Evolutionary conservation across 2,888 invertebrate species (phyloP).

Genomic region (Mesorhabditis spiculigera): DNA sequence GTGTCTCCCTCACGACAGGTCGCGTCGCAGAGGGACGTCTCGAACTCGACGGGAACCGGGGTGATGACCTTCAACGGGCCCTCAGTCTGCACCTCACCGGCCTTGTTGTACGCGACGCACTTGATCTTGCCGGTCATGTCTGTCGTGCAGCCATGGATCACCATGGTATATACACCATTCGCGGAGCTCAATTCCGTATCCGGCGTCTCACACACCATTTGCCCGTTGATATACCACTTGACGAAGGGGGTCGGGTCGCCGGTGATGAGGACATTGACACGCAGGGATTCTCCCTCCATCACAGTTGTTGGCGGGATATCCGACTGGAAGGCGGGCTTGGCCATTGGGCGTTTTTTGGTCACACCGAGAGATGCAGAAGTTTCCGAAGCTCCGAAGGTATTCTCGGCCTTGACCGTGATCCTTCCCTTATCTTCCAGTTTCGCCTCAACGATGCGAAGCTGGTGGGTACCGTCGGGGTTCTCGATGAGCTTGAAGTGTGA

Average conservation of each 20-base stretch:
- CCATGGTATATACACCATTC: conserved; percentile 60
- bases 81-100: conserved; percentile 59
- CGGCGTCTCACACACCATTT: conserved; percentile 53
- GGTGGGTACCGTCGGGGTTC: conserved; percentile 40
- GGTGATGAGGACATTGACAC: conserved; percentile 78
- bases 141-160: conserved; percentile 60
- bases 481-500: conserved; percentile 39
- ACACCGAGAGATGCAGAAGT: conserved; percentile 50
- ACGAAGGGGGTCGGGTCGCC: conserved; percentile 83
- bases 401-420: conserved; percentile 53
- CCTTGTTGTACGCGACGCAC: conserved; percentile 62
- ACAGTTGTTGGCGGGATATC: conserved; percentile 67
- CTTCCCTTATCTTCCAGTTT: conserved; percentile 47
- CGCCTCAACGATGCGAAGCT: conserved; percentile 54
- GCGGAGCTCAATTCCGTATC: conserved; percentile 52
- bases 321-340: conserved; percentile 57
- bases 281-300: conserved; percentile 79
- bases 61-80: conserved; percentile 57
- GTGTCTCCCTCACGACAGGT: conserved; percentile 59
- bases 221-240: conserved; percentile 67
- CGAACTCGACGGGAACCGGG: conserved; percentile 58
- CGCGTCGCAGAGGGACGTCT: conserved; percentile 57
- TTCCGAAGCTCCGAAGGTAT: conserved; percentile 52
- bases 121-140: conserved; percentile 64
- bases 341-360: conserved; percentile 40